Evolutionary conservation across 2,888 invertebrate species (phyloP).

Genomic region (Cinara cedri): DNA sequence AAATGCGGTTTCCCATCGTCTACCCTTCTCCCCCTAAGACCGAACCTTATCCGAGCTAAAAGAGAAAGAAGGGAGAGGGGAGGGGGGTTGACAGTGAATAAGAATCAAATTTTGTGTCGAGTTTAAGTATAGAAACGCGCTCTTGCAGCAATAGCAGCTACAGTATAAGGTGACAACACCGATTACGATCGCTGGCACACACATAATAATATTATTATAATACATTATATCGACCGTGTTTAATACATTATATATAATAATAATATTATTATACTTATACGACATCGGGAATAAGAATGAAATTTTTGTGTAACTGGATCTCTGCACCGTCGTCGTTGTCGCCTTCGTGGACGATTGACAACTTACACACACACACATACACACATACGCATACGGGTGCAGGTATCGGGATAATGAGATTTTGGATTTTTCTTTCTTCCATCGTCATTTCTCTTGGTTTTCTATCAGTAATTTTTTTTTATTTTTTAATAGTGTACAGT

Average conservation of each 20-base stretch:
- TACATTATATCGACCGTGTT: background rate
- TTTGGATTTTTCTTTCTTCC: conserved; percentile 19
- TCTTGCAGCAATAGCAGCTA: background rate
- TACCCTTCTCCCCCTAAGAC: too few relatives aligned
- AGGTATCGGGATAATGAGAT: conserved; percentile 52
- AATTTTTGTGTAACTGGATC: conserved; percentile 38
- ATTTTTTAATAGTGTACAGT: background rate
- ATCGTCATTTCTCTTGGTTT: background rate
- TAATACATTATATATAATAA: background rate
- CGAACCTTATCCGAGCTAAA: too few relatives aligned
- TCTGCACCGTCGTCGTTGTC: background rate
- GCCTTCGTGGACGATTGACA: too few relatives aligned
- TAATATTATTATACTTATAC: conserved; percentile 8
- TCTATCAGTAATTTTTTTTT: conserved; percentile 22
- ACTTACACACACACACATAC: too few relatives aligned
- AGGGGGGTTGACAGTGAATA: background rate
- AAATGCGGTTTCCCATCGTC: conserved; percentile 24
- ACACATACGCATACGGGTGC: too few relatives aligned
- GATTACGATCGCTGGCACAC: conserved; percentile 47
- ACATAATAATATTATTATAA: conserved; percentile 2
- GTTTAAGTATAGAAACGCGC: background rate
- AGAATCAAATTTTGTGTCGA: conserved; percentile 11
- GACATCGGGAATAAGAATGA: background rate
- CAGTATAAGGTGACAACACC: conserved; percentile 16
- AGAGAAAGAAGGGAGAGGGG: too few relatives aligned